Conservation (phyloP, 64 coral and sea anemone species). For the Montipora efflorescens region DNA sequence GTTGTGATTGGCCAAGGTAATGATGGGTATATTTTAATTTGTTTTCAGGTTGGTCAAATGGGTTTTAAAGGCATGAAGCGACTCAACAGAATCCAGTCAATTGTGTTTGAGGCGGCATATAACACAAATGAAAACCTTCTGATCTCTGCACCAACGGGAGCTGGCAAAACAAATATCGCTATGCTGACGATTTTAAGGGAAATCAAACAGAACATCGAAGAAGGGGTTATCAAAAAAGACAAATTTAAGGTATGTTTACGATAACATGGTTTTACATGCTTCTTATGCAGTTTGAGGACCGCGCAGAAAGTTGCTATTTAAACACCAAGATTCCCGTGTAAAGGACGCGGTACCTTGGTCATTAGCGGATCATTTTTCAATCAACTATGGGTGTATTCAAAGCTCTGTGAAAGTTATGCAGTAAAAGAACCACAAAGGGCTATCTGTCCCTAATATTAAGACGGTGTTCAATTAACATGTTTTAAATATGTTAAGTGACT, state of each 20-base stretch:
- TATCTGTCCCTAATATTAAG: too few species aligned
- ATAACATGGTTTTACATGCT: background rate
- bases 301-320: too few species aligned
- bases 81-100: conserved; percentile 95
- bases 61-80: conserved; percentile 91
- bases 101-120: conserved; percentile 95
- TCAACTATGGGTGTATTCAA: too few species aligned
- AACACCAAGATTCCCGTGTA: too few species aligned
- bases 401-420: too few species aligned
- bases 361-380: too few species aligned
- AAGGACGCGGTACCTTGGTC: too few species aligned
- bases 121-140: conserved; percentile 95
- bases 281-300: too few species aligned
- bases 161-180: conserved; percentile 97
- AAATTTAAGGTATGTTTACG: conserved; percentile 84
- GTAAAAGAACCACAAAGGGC: too few species aligned
- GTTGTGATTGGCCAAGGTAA: background rate
- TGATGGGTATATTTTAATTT: background rate
- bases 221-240: conserved; percentile 96
- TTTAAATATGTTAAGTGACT: too few species aligned
- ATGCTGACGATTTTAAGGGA: conserved; percentile 94
- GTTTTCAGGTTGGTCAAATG: conserved; percentile 81
- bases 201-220: conserved; percentile 93
- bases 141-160: conserved; percentile 95
- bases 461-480: too few species aligned